Conservation (phyloP, 2,888 invertebrate genomes). For the Eugnorisma glareosa region DNA sequence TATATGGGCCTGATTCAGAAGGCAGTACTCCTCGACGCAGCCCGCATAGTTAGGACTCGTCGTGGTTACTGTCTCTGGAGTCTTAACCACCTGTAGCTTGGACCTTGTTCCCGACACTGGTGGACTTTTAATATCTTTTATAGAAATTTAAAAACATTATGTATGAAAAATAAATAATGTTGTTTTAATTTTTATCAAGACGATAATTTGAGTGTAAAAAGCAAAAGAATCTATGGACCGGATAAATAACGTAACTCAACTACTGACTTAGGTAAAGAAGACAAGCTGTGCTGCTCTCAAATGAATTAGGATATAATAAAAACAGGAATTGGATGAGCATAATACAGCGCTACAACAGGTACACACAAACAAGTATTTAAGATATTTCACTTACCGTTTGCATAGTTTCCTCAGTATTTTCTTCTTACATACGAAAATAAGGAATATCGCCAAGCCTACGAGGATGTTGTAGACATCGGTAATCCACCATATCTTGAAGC, state of each 20-base stretch:
- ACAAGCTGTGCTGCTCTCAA: too few species aligned
- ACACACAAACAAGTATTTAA: background rate
- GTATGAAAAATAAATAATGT: background rate
- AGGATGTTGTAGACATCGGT: constrained; percentile 82
- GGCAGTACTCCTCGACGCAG: background rate
- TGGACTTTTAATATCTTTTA: background rate
- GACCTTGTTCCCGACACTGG: background rate
- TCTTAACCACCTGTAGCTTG: background rate
- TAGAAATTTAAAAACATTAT: background rate
- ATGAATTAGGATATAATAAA: background rate
- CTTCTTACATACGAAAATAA: constrained; percentile 84
- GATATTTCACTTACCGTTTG: constrained; percentile 72
- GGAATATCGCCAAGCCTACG: constrained; percentile 82
- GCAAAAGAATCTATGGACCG: background rate
- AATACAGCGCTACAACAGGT: background rate
- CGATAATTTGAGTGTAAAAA: background rate
- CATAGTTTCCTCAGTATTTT: constrained; percentile 77
- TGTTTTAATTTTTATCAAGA: background rate
- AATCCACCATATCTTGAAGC: constrained; percentile 75
- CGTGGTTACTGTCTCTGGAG: background rate
- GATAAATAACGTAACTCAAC: background rate
- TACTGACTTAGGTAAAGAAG: background rate
- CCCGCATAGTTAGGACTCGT: background rate
- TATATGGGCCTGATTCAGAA: background rate
- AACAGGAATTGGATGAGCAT: background rate